Evolutionary conservation across 2,113 vertebrate species (phyloP).

Genomic region (Lamprotornis superbus): DNA sequence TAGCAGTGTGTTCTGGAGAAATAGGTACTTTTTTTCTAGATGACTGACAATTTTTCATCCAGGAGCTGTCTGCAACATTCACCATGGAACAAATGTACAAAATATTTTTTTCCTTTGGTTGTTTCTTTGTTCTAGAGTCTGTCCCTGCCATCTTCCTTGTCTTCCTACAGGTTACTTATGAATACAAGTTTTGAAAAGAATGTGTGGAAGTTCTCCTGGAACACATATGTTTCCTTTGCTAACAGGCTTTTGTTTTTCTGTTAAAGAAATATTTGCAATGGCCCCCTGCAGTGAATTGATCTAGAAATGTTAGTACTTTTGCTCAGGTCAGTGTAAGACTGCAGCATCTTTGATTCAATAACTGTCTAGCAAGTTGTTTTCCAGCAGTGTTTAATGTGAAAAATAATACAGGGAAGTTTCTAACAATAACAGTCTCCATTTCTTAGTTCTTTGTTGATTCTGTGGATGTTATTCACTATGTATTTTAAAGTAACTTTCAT

Average conservation of each 20-base stretch:
- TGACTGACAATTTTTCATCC: background rate
- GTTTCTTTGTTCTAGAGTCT: background rate
- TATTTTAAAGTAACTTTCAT: background rate
- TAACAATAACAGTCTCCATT: background rate
- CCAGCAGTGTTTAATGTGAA: background rate
- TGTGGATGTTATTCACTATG: background rate
- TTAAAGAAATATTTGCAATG: background rate
- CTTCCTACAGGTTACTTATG: background rate
- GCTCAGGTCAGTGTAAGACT: background rate
- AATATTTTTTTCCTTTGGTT: background rate
- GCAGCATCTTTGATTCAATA: background rate
- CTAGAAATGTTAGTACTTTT: background rate
- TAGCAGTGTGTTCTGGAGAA: background rate
- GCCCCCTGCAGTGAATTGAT: background rate
- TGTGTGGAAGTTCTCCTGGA: background rate
- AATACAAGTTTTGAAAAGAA: background rate
- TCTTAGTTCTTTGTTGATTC: background rate
- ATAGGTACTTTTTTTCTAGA: background rate
- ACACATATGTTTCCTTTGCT: background rate
- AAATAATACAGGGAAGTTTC: background rate
- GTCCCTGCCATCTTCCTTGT: background rate
- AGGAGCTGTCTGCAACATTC: background rate
- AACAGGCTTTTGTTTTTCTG: background rate
- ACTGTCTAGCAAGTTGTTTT: background rate
- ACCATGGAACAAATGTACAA: background rate